Percentiles rank a stretch among this genome's conserved stretches.
These are phyloP conservation scores for Epinotia brunnichana DNA, from an alignment of 2,888 invertebrate species.

Conservation along the genomic window DNA sequence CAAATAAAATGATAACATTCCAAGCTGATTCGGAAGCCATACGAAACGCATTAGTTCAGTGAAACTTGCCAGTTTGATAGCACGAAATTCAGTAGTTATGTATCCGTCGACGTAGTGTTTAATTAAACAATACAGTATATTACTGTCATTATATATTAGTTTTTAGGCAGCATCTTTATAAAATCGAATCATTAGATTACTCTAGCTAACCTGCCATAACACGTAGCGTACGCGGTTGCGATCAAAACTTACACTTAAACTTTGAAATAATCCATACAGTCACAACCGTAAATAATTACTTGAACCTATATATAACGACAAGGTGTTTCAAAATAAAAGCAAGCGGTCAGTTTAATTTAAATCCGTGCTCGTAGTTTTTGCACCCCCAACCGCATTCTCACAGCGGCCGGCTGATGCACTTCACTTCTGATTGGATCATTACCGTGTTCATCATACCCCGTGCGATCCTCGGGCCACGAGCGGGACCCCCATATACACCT, in stretches of 20 bases:
- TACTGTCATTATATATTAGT: too few relatives aligned
- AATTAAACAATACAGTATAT: too few relatives aligned
- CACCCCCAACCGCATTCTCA: constrained; percentile 84
- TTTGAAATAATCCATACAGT: constrained; percentile 15
- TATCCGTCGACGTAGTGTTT: too few relatives aligned
- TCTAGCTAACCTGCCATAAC: too few relatives aligned
- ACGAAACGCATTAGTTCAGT: background rate
- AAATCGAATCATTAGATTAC: too few relatives aligned
- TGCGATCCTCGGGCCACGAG: constrained; percentile 77
- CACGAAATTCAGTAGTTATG: background rate
- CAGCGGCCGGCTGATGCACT: constrained; percentile 82
- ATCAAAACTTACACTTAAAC: background rate
- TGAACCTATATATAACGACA: constrained; percentile 48
- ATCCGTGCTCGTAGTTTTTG: constrained; percentile 81
- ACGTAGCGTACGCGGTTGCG: too few relatives aligned
- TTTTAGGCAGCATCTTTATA: too few relatives aligned
- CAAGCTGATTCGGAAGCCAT: constrained; percentile 5
- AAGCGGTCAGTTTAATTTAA: constrained; percentile 80
- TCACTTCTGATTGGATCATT: constrained; percentile 84
- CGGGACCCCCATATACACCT: constrained; percentile 58
- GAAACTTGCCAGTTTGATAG: constrained; percentile 7
- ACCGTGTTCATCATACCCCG: constrained; percentile 84
- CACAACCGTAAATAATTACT: constrained; percentile 32
- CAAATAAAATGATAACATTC: background rate
- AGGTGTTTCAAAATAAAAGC: constrained; percentile 72